Evolutionary conservation across 1,140 invertebrate species (phyloP).

Genomic region (Listronotus bonariensis): DNA sequence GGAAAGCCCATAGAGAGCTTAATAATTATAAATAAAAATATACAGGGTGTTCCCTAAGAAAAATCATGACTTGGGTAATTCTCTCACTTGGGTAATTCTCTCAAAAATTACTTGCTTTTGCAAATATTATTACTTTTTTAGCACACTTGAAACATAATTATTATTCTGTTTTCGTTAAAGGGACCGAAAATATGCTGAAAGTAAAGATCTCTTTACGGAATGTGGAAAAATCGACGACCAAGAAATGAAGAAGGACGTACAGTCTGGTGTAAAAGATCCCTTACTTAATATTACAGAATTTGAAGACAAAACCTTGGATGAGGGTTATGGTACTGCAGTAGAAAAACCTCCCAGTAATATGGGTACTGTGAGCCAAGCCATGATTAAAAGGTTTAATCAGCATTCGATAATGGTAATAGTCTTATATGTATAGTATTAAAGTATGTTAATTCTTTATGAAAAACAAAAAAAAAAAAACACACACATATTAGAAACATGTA

Average conservation of each 20-base stretch:
- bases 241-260: constrained; percentile 79
- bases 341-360: constrained; percentile 63
- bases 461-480: too few relatives aligned
- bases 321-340: constrained; percentile 66
- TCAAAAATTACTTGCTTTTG: too few relatives aligned
- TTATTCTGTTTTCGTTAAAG: constrained; percentile 48
- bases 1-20: too few relatives aligned
- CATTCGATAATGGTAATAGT: constrained; percentile 86
- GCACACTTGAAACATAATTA: too few relatives aligned
- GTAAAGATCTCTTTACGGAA: constrained; percentile 94
- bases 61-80: too few relatives aligned
- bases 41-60: too few relatives aligned
- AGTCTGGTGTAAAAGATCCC: constrained; percentile 75
- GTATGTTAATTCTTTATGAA: too few relatives aligned
- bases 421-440: too few relatives aligned
- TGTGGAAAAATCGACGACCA: constrained; percentile 96
- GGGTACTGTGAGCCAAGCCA: constrained; percentile 84
- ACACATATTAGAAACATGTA: too few relatives aligned
- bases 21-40: too few relatives aligned
- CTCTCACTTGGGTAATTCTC: too few relatives aligned
- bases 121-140: too few relatives aligned
- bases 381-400: constrained; percentile 96
- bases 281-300: constrained; percentile 81
- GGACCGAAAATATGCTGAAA: constrained; percentile 82
- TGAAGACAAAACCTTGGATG: constrained; percentile 74